Base-by-base conservation (phyloP, 2,113 vertebrate genomes). In the Charadrius vociferus region DNA sequence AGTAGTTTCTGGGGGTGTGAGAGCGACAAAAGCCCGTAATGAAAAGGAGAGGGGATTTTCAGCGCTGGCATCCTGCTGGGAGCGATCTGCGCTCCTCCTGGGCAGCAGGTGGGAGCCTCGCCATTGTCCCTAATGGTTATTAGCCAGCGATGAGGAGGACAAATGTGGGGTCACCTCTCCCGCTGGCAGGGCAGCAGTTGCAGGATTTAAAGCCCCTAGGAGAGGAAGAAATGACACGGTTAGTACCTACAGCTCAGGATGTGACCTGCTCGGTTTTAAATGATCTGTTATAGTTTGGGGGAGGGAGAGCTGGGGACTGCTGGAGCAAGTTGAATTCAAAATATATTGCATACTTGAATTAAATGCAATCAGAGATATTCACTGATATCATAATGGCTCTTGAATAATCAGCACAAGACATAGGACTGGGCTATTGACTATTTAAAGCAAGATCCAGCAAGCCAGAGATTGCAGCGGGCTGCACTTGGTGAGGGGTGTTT, bases 61-160 rank as follows among this genome's bases (percentile, higher is more conserved):
- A 95, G 97, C 67, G 21, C 74, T 45, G 81, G 62, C 59, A 36
- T 88, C 98, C 98, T 91, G 96, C 95, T 91, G 97, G 92, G 98
- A 83, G 96, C 20, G 96, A 97, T 97, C 97, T 96, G 96, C 58
- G 10, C 59, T 98, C 97, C 97, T 98, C 87, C 97, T 95, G 98
- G 98, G 98, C 98, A 98, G 99, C 99, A 99, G 99, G 99, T 99
- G 99, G 98, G 98, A 98, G 97, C 97, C 90, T 93, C 75, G 87
- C 92, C 94, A 91, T 97, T 96, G 98, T 98, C 98, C 98, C 98
- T 98, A 97, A 98, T 98, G 98, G 98, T 99, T 98, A 99, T 98
- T 98, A 98, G 96, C 98, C 98, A 98, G 97, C 98, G 97, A 99
- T 98, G 98, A 98, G 96, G 97, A 98, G 98, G 98, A 98, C 98